Conservation (phyloP, 2,888 invertebrate genomes). For the Microctonus brassicae region DNA sequence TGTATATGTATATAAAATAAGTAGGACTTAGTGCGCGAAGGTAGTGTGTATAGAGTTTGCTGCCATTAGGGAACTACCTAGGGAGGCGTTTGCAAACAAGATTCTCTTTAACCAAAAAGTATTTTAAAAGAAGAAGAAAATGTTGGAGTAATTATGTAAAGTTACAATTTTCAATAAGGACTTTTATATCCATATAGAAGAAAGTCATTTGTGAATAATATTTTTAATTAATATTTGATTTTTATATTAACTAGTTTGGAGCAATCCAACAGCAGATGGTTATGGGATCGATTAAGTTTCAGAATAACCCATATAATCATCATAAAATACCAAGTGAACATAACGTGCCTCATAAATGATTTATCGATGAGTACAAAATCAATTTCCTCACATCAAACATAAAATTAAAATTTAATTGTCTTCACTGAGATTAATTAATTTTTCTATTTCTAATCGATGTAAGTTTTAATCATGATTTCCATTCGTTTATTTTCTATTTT, state of each 20-base stretch:
- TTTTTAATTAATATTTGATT: neutral
- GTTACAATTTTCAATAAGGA: constrained; percentile 21
- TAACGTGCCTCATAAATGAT: too few relatives aligned
- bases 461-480: too few relatives aligned
- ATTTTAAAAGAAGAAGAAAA: constrained; percentile 35
- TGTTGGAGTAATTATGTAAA: constrained; percentile 32
- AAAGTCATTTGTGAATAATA: neutral
- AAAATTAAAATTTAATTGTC: too few relatives aligned
- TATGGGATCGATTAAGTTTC: too few relatives aligned
- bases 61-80: constrained; percentile 29
- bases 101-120: constrained; percentile 42
- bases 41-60: neutral
- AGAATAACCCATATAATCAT: too few relatives aligned
- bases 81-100: constrained; percentile 43
- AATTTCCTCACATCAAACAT: too few relatives aligned
- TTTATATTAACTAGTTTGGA: neutral
- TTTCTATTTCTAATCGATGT: too few relatives aligned
- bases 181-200: neutral
- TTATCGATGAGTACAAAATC: too few relatives aligned
- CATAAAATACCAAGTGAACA: too few relatives aligned
- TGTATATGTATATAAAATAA: too few relatives aligned
- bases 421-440: too few relatives aligned
- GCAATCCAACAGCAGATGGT: neutral
- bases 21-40: constrained; percentile 35
- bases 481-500: too few relatives aligned